Percentiles rank a stretch among this genome's conserved stretches.
These are phyloP conservation scores for Eremophila alpestris DNA, from an alignment of 2,797 vertebrate genomes.

Conservation along the genomic window DNA sequence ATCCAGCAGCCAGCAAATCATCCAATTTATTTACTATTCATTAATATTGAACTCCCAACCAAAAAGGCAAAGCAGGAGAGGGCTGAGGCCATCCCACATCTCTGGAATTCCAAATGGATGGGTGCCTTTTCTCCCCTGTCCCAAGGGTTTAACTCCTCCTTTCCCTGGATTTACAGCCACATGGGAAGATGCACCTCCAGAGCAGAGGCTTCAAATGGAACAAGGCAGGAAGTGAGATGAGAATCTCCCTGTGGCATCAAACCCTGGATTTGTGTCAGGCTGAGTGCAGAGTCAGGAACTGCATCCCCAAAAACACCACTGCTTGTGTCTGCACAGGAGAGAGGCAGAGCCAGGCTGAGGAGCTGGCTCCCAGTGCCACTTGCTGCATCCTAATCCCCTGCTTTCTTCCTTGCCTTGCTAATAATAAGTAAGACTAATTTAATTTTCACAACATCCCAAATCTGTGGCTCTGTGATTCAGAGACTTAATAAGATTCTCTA, in stretches of 20 bases:
- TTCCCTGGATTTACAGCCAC: neutral
- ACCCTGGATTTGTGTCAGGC: neutral
- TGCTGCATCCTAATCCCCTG: slow-evolving; percentile 17
- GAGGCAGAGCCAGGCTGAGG: neutral
- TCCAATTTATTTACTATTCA: neutral
- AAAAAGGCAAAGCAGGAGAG: neutral
- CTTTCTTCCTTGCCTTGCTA: slow-evolving; percentile 36
- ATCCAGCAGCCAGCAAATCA: neutral
- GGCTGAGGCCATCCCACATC: neutral
- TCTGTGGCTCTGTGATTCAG: slow-evolving; percentile 33
- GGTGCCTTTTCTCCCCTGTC: neutral
- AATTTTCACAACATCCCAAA: slow-evolving; percentile 32
- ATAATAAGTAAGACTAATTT: slow-evolving; percentile 57
- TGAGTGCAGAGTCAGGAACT: neutral
- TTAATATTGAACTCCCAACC: neutral
- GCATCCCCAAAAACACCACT: neutral
- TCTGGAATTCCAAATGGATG: neutral
- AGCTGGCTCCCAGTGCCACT: neutral
- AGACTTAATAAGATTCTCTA: slow-evolving; percentile 21
- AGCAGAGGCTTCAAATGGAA: neutral
- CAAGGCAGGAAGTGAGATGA: neutral
- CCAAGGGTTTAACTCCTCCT: neutral
- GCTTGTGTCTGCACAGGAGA: neutral
- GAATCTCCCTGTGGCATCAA: neutral
- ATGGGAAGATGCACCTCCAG: neutral